A percentile compares a stretch with the other conserved stretches of the same genome.
These are phyloP conservation scores for Lampris megalopsis DNA, from an alignment of 2,113 vertebrate genomes.

Conservation along the genomic window DNA sequence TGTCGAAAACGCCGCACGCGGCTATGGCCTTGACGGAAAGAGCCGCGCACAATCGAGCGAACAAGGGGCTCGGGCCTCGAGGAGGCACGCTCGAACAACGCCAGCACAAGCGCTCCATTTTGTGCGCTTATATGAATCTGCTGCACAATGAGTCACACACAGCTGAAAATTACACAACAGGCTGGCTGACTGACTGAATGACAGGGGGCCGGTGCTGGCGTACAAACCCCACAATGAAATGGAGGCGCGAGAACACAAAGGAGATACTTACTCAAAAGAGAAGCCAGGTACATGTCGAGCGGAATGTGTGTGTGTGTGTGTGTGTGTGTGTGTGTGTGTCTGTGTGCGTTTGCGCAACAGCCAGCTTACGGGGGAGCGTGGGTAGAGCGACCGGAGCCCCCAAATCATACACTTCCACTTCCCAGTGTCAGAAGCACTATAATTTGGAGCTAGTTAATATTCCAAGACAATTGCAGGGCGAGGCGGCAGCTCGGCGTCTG, in stretches of 20 bases:
- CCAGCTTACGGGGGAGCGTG: background rate
- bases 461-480: slow-evolving; percentile 9
- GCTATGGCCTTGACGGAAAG: no score
- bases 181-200: slow-evolving; percentile 20
- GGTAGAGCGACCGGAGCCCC: background rate
- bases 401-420: background rate
- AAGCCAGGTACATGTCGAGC: slow-evolving; percentile 6
- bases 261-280: background rate
- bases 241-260: background rate
- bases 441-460: slow-evolving; percentile 12
- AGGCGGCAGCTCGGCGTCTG: background rate
- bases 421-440: slow-evolving; percentile 13
- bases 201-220: background rate
- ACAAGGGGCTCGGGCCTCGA: no score
- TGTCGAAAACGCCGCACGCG: no score
- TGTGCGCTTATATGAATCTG: slow-evolving; percentile 32
- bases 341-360: background rate
- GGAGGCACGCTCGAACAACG: no score
- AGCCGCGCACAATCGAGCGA: no score
- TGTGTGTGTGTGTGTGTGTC: background rate
- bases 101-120: slow-evolving; percentile 40
- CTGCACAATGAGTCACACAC: slow-evolving; percentile 57
- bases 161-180: slow-evolving; percentile 58
- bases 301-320: background rate
- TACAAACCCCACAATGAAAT: slow-evolving; percentile 21